These are phyloP conservation scores for Platynereis dumerilii DNA, from an alignment of 2,888 invertebrate species.

Conservation along the genomic window DNA sequence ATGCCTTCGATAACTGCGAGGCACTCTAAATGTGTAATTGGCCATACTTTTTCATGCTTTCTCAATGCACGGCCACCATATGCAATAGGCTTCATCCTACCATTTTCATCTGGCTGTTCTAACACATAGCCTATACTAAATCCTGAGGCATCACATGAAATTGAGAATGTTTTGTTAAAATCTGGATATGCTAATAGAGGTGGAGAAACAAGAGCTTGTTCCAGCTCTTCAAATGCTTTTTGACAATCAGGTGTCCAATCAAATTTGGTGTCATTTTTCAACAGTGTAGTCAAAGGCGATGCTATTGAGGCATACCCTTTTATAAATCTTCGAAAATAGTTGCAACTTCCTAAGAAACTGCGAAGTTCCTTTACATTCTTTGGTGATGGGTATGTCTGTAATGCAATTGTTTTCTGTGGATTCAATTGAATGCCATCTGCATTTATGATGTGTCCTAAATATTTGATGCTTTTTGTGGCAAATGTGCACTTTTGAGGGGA, in stretches of 20 bases:
- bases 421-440: constrained; percentile 23
- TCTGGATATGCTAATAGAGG: constrained; percentile 24
- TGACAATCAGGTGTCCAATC: constrained; percentile 10
- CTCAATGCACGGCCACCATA: constrained; percentile 4
- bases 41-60: not conserved
- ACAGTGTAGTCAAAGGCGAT: constrained; percentile 51
- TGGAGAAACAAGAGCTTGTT: not conserved
- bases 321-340: constrained; percentile 34
- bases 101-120: constrained; percentile 19
- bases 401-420: constrained; percentile 25
- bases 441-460: constrained; percentile 33
- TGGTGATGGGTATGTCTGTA: constrained; percentile 25
- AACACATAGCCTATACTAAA: constrained; percentile 32
- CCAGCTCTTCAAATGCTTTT: constrained; percentile 7
- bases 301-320: constrained; percentile 17
- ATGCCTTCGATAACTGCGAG: constrained; percentile 4
- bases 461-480: constrained; percentile 13
- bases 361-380: constrained; percentile 21
- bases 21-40: constrained; percentile 9
- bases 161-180: constrained; percentile 28
- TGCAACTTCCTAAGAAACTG: constrained; percentile 25
- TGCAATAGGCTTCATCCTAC: not conserved
- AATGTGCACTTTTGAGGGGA: not conserved
- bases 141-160: constrained; percentile 33
- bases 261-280: not conserved